Evolutionary conservation across 2,888 invertebrate species (phyloP), one percentile per base, ranked within the genome.

Genomic region (Pollenia angustigena): DNA sequence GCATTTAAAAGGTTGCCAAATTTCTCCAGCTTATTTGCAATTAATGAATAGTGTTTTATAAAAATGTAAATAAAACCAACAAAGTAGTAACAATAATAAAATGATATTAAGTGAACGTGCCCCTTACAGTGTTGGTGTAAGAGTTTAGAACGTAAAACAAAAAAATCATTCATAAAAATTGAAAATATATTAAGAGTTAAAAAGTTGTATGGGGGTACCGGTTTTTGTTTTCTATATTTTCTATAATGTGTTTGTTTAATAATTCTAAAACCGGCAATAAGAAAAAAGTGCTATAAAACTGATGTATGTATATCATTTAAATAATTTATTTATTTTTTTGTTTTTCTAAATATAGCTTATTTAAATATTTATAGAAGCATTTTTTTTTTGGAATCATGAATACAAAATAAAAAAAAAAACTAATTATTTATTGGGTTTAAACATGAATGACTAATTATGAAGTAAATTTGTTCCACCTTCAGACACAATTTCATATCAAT

Each of bases 401-500:
- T n/a, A 44, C 14, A 54, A 44, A 42, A 40, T 23, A n/a, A 42
- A 54, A 10, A 32, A 52, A 50, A 23, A 1, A 18, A 23, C 23
- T 23, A 23, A 23, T 75, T 50, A 40, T 68, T 76, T 75, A 71
- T 71, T 71, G 69, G 16, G 18, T 52, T 44, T 23, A 81, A 81
- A 76, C 46, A 81, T 76, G 74, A 79, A 48, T 83, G 74, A 83
- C 79, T 82, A 76, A 80, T 85, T 76, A 71, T 86, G 66, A 52
- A 71, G 64, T 66, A 72, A 86, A 86, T 76, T 86, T 42, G 66
- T 80, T 76, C 80, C 83, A 83, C 86, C 86, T 86, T 86, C 83
- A 66, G 60, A 12, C 18, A 80, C 79, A 85, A 85, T 88, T 85
- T 80, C 62, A 75, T 81, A 48, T 87, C 88, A 88, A 88, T 88